Evolutionary conservation across 1,140 invertebrate species (phyloP).

Genomic region (Pseudomyrmex gracilis): DNA sequence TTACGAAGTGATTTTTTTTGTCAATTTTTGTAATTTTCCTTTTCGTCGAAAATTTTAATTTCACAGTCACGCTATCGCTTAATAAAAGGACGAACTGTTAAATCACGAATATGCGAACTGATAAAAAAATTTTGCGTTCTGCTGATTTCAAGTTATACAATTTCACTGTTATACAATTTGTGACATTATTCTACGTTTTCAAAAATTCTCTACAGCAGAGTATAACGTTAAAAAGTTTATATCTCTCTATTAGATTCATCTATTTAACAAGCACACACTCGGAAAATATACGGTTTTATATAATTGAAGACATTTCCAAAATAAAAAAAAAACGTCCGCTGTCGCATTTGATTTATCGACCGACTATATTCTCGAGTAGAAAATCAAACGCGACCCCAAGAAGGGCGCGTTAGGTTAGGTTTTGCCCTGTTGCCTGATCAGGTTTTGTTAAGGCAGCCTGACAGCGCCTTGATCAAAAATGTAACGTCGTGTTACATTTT

Average conservation of each 20-base stretch:
- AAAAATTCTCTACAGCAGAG: too few species aligned
- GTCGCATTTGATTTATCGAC: background rate
- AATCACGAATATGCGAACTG: background rate
- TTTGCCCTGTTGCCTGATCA: too few species aligned
- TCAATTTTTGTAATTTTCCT: background rate
- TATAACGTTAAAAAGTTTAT: background rate
- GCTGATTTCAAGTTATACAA: background rate
- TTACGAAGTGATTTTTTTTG: background rate
- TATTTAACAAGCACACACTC: background rate
- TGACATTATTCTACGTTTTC: background rate
- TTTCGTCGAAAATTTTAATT: slow-evolving; percentile 3
- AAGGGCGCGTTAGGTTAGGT: too few species aligned
- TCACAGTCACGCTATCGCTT: background rate
- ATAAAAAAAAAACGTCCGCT: background rate
- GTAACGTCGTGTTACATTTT: too few species aligned
- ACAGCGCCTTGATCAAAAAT: too few species aligned
- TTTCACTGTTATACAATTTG: too few species aligned
- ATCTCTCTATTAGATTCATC: background rate
- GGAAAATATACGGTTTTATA: background rate
- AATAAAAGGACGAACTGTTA: background rate
- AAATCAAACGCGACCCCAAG: too few species aligned
- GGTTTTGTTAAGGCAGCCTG: too few species aligned
- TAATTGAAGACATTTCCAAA: background rate
- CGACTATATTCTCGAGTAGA: too few species aligned
- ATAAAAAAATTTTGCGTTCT: background rate